These are phyloP conservation scores for Uria aalge DNA, from an alignment of 2,113 vertebrate genomes.

Conservation along the genomic window DNA sequence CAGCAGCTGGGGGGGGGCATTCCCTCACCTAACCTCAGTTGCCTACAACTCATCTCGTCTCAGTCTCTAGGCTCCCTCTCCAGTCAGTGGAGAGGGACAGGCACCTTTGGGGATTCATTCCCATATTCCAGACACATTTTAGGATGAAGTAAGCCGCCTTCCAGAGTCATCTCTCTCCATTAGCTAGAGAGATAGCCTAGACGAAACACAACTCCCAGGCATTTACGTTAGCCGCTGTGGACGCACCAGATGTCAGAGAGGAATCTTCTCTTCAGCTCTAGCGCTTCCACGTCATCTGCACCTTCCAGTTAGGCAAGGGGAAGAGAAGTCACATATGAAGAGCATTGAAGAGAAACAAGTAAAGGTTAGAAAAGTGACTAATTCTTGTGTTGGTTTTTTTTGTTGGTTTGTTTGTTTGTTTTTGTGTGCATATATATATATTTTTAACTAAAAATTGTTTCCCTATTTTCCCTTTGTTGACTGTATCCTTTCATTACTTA, in stretches of 20 bases:
- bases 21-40: no score
- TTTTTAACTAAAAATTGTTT: background rate
- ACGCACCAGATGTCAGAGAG: no score
- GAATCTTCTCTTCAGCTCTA: background rate
- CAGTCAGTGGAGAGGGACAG: background rate
- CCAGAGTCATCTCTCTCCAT: background rate
- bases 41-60: background rate
- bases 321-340: background rate
- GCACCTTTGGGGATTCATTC: background rate
- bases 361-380: background rate
- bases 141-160: background rate
- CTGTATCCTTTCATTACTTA: background rate
- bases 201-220: background rate
- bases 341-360: background rate
- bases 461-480: background rate
- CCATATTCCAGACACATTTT: background rate
- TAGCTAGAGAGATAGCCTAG: background rate
- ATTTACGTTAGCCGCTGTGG: background rate
- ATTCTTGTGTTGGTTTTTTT: background rate
- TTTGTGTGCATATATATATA: accelerated
- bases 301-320: background rate
- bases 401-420: background rate
- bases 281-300: background rate
- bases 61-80: background rate
- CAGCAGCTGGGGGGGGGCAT: background rate